Percentiles rank a stretch among this genome's conserved stretches.
Evolutionary conservation across 2,888 invertebrate species (phyloP).

Genomic region (Galerucella nymphaeae): DNA sequence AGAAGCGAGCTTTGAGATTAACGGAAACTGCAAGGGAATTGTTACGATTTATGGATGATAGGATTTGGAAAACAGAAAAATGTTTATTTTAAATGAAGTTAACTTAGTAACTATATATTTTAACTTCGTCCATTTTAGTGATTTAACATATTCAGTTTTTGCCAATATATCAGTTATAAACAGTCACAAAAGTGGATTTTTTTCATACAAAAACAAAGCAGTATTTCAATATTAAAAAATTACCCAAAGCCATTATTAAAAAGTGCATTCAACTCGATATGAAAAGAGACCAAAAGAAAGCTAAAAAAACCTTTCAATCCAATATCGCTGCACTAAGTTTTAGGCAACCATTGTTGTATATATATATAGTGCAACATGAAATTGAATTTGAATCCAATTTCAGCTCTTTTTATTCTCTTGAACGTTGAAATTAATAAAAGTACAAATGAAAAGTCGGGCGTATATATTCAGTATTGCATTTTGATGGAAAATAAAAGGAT

Average conservation of each 20-base stretch:
- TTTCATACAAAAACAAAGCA: no score
- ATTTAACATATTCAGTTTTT: no score
- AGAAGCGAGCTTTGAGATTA: not conserved
- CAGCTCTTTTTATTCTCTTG: not conserved
- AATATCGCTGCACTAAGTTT: not conserved
- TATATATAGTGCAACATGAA: not conserved
- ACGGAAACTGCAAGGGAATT: not conserved
- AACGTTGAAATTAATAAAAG: constrained; percentile 3
- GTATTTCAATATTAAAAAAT: no score
- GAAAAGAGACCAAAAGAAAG: not conserved
- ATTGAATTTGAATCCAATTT: constrained; percentile 6
- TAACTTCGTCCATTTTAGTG: no score
- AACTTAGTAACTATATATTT: no score
- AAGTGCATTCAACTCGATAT: not conserved
- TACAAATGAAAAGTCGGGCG: not conserved
- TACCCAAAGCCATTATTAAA: not conserved
- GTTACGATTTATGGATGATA: no score
- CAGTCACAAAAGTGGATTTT: no score
- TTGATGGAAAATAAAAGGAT: constrained; percentile 11
- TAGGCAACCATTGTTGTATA: not conserved
- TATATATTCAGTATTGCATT: constrained; percentile 5
- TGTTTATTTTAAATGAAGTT: no score
- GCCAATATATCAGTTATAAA: no score
- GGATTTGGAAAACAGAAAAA: no score
- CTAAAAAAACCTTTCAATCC: not conserved